Percentiles rank a stretch among this genome's conserved stretches.
These are phyloP conservation scores for Propsilocerus akamusi DNA, from an alignment of 1,140 invertebrate genomes.

Conservation along the genomic window DNA sequence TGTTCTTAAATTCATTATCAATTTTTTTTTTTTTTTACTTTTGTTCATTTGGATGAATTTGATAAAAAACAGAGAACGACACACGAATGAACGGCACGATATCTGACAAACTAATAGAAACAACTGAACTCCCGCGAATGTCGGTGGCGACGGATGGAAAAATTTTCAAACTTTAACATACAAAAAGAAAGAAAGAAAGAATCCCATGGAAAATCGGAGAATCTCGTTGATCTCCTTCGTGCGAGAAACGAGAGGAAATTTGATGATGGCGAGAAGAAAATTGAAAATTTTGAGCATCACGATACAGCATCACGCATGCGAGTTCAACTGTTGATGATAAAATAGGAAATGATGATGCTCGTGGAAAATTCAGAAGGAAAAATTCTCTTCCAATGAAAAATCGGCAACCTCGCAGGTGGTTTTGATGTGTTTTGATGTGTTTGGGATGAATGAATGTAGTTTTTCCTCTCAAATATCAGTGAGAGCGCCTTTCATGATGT, in stretches of 20 bases:
- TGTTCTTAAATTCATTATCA: too few relatives aligned
- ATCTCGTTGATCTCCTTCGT: background rate
- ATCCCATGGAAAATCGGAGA: background rate
- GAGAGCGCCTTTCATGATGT: background rate
- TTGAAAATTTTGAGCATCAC: background rate
- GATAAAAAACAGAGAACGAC: background rate
- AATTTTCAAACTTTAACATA: background rate
- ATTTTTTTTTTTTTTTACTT: background rate
- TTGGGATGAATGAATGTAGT: background rate
- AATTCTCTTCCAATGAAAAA: too few relatives aligned
- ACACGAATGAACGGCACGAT: conserved; percentile 1
- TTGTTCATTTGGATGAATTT: background rate
- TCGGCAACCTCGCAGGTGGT: too few relatives aligned
- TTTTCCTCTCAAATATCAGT: background rate
- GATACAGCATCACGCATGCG: background rate
- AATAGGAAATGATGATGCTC: background rate
- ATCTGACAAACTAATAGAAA: conserved; percentile 2
- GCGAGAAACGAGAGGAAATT: too few relatives aligned
- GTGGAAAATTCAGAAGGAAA: background rate
- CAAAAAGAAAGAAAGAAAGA: too few relatives aligned
- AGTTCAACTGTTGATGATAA: background rate
- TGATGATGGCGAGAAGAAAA: background rate
- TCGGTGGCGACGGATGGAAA: background rate
- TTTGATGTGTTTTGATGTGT: too few relatives aligned
- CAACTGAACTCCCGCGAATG: background rate